Evolutionary conservation across 2,888 invertebrate genomes (phyloP), one percentile per base, ranked within the genome.

Genomic region (Calameuta pallipes): DNA sequence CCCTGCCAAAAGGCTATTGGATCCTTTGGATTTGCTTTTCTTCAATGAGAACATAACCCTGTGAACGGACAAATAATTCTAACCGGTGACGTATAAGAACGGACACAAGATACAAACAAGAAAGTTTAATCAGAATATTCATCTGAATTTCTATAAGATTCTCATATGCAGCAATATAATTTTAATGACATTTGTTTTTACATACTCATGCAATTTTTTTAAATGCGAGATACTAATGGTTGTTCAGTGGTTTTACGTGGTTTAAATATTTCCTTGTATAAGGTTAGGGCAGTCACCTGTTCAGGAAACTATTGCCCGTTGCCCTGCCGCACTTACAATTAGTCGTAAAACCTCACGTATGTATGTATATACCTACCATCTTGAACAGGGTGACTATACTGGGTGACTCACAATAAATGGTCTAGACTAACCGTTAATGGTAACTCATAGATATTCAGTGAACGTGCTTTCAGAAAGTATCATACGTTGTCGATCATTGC

Each of bases 201-300:
- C 23, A 2, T 56, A 23, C 23, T 56, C 23, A 23, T 56, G 2
- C 6, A 56, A 56, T 9, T 56, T 23, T 13, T 78, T 78, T 41
- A 41, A 78, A 70, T 78, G n/a, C n/a, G 70, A 31, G 37, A 74
- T 36, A 69, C 56, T 75, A 34, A n/a, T 34, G 23, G 56, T 71
- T 69, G 56, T 56, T 70, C 74, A 71, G 69, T 69, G 56, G 71
- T 37, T 11, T 68, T 23, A 74, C 69, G 34, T 33, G 69, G 69
- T 71, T 78, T 74, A 69, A 35, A n/a, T 41, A 56, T 31, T 30
- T 41, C 33, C 34, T 11, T 74, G 31, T 6, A 68, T 77, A 71
- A 75, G 76, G 83, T 82, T 85, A 85, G 85, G 85, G 79, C 84
- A 82, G 80, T 86, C 87, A 87, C 86, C 87, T 86, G 86, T 84